Evolutionary conservation across 2,113 vertebrate species (phyloP), one percentile per base, ranked within the genome.

Genomic region (Lophochroa leadbeateri): DNA sequence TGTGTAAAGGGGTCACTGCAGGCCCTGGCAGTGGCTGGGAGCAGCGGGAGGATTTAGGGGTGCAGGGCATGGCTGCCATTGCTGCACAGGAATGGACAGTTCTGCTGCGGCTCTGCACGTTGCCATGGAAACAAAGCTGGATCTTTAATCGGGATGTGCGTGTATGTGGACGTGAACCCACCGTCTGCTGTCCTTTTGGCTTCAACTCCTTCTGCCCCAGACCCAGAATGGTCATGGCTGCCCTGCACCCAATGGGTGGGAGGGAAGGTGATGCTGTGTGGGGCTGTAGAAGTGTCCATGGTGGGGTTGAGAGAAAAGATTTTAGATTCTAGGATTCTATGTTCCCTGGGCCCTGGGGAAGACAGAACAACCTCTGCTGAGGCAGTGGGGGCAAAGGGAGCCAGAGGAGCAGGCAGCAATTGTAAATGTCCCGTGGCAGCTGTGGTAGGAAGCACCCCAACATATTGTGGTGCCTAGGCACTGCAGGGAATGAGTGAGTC

Each of bases 111-210:
- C 77, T 88, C 58, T 94, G 82, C 33, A 33, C 0, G 61, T 97
- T 96, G 88, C 65, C 71, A 58, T 96, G 72, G 97, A 90, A 95
- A 93, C 77, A 57, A 94, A 96, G 68, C 88, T 24, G 77, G 52
- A 86, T 93, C 52, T 69, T 90, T 93, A 81, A 89, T 96, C 27
- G 19, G 79, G 78, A 97, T 71, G 68, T 5, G 8, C 10, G 14
- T 46, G 72, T 25, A 70, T 17, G 29, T 82, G 96, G 83, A 83
- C 0, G 5, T 39, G 95, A 83, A 71, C 29, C 44, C 41, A 17
- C 47, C 24, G 78, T 81, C 68, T 82, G 58, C 52, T 90, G 82
- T 78, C 69, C 80, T 94, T 82, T 95, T 57, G 75, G 91, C 76
- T 47, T 91, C 31, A 50, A 35, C 68, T 91, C 37, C 74, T 37